Evolutionary conservation across 2,888 invertebrate species (phyloP).

Genomic region (Pyralis farinalis): DNA sequence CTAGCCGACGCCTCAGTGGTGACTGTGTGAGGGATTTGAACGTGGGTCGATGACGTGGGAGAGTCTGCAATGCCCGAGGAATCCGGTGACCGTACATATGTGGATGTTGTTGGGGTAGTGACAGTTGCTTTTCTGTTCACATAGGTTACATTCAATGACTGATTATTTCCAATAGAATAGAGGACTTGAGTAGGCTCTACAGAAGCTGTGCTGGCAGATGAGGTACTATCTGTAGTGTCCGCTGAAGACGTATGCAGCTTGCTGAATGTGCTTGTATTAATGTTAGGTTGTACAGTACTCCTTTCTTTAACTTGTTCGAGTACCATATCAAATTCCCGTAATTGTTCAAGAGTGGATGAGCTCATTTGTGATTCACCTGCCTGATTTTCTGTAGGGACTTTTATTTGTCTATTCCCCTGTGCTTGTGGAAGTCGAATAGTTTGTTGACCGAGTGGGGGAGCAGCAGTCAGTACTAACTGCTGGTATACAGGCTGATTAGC

Average conservation of each 20-base stretch:
- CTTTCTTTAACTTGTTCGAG: slow-evolving; percentile 90
- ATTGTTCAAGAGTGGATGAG: slow-evolving; percentile 88
- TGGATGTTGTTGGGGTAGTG: slow-evolving; percentile 50
- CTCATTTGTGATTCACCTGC: slow-evolving; percentile 83
- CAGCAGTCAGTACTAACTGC: slow-evolving; percentile 71
- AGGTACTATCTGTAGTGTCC: slow-evolving; percentile 46
- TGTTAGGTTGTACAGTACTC: slow-evolving; percentile 82
- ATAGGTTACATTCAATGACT: slow-evolving; percentile 61
- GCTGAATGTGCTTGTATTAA: slow-evolving; percentile 35
- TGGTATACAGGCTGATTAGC: slow-evolving; percentile 77
- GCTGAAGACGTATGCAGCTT: slow-evolving; percentile 44
- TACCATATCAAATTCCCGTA: slow-evolving; percentile 90
- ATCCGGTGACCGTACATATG: slow-evolving; percentile 63
- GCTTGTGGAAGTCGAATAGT: slow-evolving; percentile 61
- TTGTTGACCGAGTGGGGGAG: slow-evolving; percentile 67
- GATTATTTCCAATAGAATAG: slow-evolving; percentile 61
- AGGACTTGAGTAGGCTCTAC: slow-evolving; percentile 54
- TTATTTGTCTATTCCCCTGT: slow-evolving; percentile 43
- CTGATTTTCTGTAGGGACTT: slow-evolving; percentile 51
- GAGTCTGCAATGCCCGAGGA: slow-evolving; percentile 59
- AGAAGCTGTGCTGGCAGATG: slow-evolving; percentile 36
- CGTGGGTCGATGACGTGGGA: slow-evolving; percentile 55
- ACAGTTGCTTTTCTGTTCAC: slow-evolving; percentile 64
- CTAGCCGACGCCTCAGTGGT: slow-evolving; percentile 47
- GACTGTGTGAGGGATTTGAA: slow-evolving; percentile 47